A percentile compares a stretch with the other conserved stretches of the same genome.
These are phyloP conservation scores for Conopomorpha cramerella DNA, from an alignment of 1,140 invertebrate genomes.

Conservation along the genomic window DNA sequence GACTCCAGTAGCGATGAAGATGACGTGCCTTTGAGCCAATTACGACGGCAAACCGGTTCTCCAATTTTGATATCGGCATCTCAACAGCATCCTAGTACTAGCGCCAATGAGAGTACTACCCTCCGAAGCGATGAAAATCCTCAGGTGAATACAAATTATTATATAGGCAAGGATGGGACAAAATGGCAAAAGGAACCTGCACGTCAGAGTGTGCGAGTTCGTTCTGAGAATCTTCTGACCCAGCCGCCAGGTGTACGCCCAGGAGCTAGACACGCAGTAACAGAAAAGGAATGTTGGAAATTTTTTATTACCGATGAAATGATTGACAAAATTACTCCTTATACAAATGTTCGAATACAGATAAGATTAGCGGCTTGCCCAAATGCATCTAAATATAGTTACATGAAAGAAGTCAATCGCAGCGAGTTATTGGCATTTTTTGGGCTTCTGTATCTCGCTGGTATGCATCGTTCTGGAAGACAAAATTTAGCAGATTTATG, in stretches of 20 bases:
- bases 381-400: constrained; percentile 6
- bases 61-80: too few relatives aligned
- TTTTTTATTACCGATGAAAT: constrained; percentile 6
- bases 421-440: constrained; percentile 9
- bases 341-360: constrained; percentile 8
- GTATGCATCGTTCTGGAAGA: constrained; percentile 8
- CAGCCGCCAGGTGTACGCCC: background rate
- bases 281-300: constrained; percentile 5
- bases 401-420: constrained; percentile 6
- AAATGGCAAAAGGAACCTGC: too few relatives aligned
- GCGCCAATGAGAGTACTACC: too few relatives aligned
- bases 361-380: constrained; percentile 2
- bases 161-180: too few relatives aligned
- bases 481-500: constrained; percentile 15
- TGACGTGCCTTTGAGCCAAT: too few relatives aligned
- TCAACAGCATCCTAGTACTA: too few relatives aligned
- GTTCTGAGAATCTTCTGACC: too few relatives aligned
- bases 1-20: too few relatives aligned
- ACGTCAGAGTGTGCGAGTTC: too few relatives aligned
- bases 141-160: too few relatives aligned
- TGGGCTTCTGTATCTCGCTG: constrained; percentile 13
- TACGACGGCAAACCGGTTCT: too few relatives aligned
- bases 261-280: background rate
- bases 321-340: constrained; percentile 1
- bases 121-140: too few relatives aligned